Base-by-base conservation (phyloP, 1,140 invertebrate species). In the Heliconius congener region DNA sequence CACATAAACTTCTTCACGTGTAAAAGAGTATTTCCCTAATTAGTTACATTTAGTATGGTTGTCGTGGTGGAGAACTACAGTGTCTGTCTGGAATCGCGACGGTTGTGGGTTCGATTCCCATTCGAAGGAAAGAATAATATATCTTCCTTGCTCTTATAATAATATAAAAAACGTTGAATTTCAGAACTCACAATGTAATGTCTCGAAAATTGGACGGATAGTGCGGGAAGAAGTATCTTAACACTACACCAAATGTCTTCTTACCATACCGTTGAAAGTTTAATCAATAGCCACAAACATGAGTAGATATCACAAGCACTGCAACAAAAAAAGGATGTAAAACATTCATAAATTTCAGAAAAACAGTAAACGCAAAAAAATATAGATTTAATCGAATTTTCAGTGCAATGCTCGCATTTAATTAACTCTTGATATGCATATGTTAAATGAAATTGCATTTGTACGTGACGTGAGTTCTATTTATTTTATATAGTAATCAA, bases 381-480 rank as follows among this genome's bases (percentile, higher is more conserved):
- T 30, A 66, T 66, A 30, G 16, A 66, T 16, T 30, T 11, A 30
- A 66, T 60, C 60, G 23, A 66, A 66, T 66, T 66, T 27, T 66
- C 60, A 66, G 30, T 66, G 60, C 27, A 66, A n/a, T 30, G 11
- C 60, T 66, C 3, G 23, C 27, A 66, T 66, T 66, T 30, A 66
- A 66, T 66, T 66, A 66, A 66, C 60, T 66, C 60, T 30, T 66
- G 4, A 30, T 27, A 66, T 66, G 60, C 27, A 66, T 66, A 30
- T 23, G 16, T 66, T 27, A 27, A 60, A 60, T 60, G 19, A 23
- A 60, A 60, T 60, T 60, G 55, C 55, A 60, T 60, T 23, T 23
- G 9, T 60, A 9, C n/a, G 3, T 13, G 55, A 66, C 60, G 60
- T 66, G 30, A 66, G 27, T 27, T 66, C 11, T 66, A 66, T 66